A percentile compares a stretch with the other conserved stretches of the same genome.
phyloP scores from a whole-genome alignment of 1,140 invertebrate species.

The Gryllus bimaculatus region DNA sequence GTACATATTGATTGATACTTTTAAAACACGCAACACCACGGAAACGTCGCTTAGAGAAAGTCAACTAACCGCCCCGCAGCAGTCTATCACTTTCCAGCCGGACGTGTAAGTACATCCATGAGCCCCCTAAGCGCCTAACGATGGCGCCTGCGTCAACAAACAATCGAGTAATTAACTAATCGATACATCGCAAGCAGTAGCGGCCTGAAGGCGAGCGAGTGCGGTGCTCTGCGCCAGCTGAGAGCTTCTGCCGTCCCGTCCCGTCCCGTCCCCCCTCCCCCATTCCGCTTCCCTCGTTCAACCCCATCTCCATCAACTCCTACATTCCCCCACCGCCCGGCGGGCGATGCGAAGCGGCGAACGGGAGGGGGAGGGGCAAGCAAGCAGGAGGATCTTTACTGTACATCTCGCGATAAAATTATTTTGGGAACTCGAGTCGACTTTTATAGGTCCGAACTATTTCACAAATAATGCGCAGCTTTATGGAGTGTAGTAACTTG shows the following conservation, averaged over 20 bases:
- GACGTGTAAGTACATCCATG: background rate
- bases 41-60: too few relatives aligned
- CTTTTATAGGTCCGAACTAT: background rate
- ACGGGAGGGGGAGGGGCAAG: background rate
- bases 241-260: background rate
- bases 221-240: background rate
- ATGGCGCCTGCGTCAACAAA: background rate
- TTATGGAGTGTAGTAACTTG: conserved; percentile 4
- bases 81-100: background rate
- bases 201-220: background rate
- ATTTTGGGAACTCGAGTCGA: background rate
- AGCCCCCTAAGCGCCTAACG: background rate
- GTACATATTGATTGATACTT: too few relatives aligned
- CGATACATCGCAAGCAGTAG: background rate
- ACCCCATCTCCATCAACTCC: too few relatives aligned
- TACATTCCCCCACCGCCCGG: too few relatives aligned
- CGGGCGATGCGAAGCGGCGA: background rate
- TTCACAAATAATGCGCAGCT: background rate
- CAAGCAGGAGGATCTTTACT: background rate
- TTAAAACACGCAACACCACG: too few relatives aligned
- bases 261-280: too few relatives aligned
- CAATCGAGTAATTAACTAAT: background rate
- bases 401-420: background rate
- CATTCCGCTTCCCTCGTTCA: too few relatives aligned
- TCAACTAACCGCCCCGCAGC: background rate